Conservation (phyloP, 2,888 invertebrate genomes). For the Amiota minor region DNA sequence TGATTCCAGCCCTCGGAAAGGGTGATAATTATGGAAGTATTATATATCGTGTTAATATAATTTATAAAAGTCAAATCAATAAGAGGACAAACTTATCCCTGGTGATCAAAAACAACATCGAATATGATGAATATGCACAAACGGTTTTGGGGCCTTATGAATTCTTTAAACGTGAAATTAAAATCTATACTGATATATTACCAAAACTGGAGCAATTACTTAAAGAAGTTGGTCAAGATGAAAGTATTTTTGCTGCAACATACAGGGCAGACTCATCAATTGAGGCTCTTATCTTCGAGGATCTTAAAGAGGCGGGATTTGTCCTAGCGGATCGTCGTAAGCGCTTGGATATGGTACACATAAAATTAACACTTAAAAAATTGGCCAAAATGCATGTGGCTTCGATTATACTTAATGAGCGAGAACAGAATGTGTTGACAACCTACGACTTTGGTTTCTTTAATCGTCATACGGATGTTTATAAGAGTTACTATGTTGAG, state of each 20-base stretch:
- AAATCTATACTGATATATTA: conserved; percentile 63
- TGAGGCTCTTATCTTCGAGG: conserved; percentile 61
- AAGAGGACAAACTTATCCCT: conserved; percentile 35
- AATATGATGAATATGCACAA: conserved; percentile 42
- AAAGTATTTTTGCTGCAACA: conserved; percentile 55
- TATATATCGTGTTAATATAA: conserved; percentile 52
- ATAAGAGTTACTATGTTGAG: conserved; percentile 45
- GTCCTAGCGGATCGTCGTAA: conserved; percentile 52
- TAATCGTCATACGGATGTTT: conserved; percentile 54
- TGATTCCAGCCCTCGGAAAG: conserved; percentile 48
- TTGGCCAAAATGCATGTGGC: conserved; percentile 74
- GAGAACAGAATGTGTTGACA: conserved; percentile 45
- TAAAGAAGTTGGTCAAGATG: conserved; percentile 44
- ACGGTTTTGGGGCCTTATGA: conserved; percentile 46
- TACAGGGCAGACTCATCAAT: conserved; percentile 57
- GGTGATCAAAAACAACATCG: conserved; percentile 48
- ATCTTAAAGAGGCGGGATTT: conserved; percentile 52
- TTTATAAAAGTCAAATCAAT: conserved; percentile 25
- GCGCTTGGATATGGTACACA: conserved; percentile 71
- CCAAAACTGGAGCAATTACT: conserved; percentile 56
- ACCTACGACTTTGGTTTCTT: conserved; percentile 62
- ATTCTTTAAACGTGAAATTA: conserved; percentile 56
- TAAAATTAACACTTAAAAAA: conserved; percentile 66
- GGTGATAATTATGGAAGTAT: conserved; percentile 58
- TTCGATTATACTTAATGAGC: conserved; percentile 70